Conservation (phyloP, 2,113 vertebrate genomes). For the Scytalopus superciliaris region DNA sequence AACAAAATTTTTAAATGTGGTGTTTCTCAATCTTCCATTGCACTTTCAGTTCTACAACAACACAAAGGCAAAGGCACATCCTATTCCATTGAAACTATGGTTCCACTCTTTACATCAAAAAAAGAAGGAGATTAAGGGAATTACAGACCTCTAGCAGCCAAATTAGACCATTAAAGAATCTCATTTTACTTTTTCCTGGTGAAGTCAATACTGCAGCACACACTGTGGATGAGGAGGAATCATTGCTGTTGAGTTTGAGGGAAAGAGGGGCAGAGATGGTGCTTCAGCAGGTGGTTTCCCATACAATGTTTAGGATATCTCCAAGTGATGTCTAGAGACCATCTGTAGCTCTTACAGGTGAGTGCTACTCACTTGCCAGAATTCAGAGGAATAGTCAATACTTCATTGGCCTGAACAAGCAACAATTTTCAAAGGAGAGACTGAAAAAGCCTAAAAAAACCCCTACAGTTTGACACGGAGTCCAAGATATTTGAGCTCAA, state of each 20-base stretch:
- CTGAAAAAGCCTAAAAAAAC: not conserved
- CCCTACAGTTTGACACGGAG: not conserved
- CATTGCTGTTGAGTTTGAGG: not conserved
- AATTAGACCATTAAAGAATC: not conserved
- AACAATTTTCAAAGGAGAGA: not conserved
- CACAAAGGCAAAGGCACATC: rapidly evolving
- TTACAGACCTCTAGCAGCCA: not conserved
- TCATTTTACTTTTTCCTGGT: not conserved
- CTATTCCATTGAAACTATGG: not conserved
- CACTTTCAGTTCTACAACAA: not conserved
- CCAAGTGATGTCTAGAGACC: not conserved
- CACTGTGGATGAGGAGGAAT: not conserved
- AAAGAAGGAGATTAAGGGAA: not conserved
- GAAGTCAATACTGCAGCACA: not conserved
- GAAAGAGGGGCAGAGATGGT: not conserved
- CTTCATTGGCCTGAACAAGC: not conserved
- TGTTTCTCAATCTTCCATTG: not conserved
- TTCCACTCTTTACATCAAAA: not conserved
- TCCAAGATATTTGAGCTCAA: not conserved
- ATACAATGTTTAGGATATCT: not conserved
- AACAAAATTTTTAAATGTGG: not conserved
- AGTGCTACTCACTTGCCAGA: not conserved
- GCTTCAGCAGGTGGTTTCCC: not conserved
- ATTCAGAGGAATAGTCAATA: not conserved
- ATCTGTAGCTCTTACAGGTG: not conserved